A percentile compares a stretch with the other conserved stretches of the same genome.
Conservation (phyloP, 2,113 vertebrate species). For the Solea solea region DNA sequence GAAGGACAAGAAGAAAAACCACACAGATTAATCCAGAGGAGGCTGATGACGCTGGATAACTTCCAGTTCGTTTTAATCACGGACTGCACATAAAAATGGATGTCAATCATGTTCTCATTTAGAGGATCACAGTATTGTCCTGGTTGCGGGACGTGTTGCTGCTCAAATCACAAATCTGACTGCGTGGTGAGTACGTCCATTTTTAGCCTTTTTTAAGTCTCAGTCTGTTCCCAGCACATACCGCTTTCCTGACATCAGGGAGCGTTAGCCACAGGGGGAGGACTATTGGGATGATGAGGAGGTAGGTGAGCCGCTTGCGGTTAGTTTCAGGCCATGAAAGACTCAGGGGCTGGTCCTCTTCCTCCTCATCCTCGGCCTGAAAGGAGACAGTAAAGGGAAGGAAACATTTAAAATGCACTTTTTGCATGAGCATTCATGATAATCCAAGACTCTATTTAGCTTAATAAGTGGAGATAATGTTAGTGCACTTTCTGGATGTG, state of each 20-base stretch:
- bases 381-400: conserved; percentile 7
- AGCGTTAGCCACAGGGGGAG: conserved; percentile 90
- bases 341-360: conserved; percentile 90
- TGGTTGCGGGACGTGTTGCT: no score
- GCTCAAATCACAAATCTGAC: no score
- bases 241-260: conserved; percentile 90
- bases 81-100: no score
- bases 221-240: conserved; percentile 22
- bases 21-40: background rate
- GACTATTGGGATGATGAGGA: conserved; percentile 89
- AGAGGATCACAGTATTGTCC: no score
- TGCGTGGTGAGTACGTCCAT: no score
- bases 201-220: no score
- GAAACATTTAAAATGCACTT: background rate
- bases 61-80: background rate
- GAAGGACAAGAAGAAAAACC: conserved; percentile 56
- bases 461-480: conserved; percentile 11
- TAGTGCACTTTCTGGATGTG: background rate
- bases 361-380: conserved; percentile 85
- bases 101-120: no score
- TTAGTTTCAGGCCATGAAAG: conserved; percentile 88
- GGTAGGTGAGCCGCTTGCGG: conserved; percentile 89
- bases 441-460: conserved; percentile 22
- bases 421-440: background rate
- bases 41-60: background rate